Evolutionary conservation across 2,113 vertebrate species (phyloP).

Genomic region (Clarias macrocephalus): DNA sequence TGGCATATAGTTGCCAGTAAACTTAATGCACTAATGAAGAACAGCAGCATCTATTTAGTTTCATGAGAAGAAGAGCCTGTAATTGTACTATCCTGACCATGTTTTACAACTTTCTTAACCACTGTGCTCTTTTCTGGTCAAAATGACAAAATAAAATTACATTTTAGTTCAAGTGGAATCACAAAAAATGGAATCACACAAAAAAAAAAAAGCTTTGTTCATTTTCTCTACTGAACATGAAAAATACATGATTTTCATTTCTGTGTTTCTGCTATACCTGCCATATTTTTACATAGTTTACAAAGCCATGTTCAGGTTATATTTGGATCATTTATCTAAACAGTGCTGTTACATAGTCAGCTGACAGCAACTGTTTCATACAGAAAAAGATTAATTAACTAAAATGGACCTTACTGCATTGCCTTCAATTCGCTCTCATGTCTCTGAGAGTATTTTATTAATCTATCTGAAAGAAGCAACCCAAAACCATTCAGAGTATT

Average conservation of each 20-base stretch:
- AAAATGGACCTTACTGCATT: background rate
- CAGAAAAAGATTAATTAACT: background rate
- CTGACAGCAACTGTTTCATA: background rate
- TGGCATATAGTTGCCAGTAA: background rate
- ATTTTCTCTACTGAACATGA: background rate
- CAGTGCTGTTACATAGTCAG: background rate
- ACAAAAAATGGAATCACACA: too few species aligned
- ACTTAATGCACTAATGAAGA: background rate
- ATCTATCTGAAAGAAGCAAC: background rate
- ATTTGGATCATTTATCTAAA: background rate
- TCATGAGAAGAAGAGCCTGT: conserved; percentile 1
- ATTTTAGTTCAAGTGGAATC: background rate
- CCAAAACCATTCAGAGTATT: background rate
- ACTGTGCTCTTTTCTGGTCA: background rate
- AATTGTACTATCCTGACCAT: conserved; percentile 26
- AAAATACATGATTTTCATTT: background rate
- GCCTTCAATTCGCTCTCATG: background rate
- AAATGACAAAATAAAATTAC: background rate
- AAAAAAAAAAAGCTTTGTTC: background rate
- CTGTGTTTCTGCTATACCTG: background rate
- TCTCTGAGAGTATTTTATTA: background rate
- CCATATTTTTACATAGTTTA: background rate
- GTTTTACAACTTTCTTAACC: background rate
- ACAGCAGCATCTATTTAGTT: background rate
- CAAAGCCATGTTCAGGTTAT: background rate